Conservation (phyloP, 2,113 vertebrate species). For the Chloebia gouldiae region DNA sequence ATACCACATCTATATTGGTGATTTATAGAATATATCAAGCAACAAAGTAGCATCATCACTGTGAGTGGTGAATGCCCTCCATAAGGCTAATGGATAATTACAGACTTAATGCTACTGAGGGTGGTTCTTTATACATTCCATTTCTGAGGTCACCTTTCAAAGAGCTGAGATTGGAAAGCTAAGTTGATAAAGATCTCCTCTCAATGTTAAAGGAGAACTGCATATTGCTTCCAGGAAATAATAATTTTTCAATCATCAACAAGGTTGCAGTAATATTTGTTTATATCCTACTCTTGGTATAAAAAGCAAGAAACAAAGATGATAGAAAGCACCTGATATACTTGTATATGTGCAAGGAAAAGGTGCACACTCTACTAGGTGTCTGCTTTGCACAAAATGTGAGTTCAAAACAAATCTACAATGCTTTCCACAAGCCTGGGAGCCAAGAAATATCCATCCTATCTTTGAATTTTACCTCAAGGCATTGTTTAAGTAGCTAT, state of each 20-base stretch:
- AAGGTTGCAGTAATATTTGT: background rate
- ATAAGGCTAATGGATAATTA: background rate
- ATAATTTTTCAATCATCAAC: background rate
- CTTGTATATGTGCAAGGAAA: background rate
- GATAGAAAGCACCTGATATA: background rate
- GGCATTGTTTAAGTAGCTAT: background rate
- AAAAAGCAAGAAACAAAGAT: background rate
- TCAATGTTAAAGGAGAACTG: background rate
- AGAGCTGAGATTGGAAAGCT: background rate
- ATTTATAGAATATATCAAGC: background rate
- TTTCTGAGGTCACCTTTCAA: background rate
- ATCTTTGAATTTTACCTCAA: background rate
- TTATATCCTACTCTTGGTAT: background rate
- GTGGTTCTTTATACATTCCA: background rate
- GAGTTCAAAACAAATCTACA: background rate
- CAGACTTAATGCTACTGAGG: background rate
- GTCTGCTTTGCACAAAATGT: background rate
- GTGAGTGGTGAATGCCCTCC: background rate
- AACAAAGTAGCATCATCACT: background rate
- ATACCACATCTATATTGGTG: background rate
- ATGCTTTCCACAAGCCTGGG: background rate
- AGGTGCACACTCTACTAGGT: background rate
- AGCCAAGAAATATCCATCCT: background rate
- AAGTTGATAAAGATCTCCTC: background rate
- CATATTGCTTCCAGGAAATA: background rate